These are phyloP conservation scores for Dermochelys coriacea DNA, from an alignment of 2,797 vertebrate species.

Conservation along the genomic window DNA sequence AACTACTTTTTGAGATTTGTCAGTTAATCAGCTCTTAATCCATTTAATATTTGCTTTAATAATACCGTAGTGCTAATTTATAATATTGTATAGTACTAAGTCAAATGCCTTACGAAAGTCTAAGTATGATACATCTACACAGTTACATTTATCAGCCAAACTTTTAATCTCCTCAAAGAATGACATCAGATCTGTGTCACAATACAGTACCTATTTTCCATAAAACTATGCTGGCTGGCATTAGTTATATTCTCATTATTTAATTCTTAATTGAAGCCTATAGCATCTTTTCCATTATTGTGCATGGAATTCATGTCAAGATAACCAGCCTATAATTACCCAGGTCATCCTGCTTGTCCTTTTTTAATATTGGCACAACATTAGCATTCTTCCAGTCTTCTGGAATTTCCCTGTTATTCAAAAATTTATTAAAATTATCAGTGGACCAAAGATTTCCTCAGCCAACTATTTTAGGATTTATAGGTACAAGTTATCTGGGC, in stretches of 20 bases:
- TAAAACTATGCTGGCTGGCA: not conserved
- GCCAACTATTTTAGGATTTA: not conserved
- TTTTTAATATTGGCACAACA: not conserved
- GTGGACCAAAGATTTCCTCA: not conserved
- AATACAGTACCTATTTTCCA: not conserved
- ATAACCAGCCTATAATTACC: not conserved
- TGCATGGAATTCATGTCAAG: not conserved
- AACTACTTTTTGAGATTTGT: not conserved
- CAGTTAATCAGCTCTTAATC: not conserved
- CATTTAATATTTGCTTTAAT: not conserved
- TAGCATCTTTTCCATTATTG: not conserved
- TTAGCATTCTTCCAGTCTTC: not conserved
- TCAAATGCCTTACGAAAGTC: not conserved
- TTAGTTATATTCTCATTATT: not conserved
- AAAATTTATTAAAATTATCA: not conserved
- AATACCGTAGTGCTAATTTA: not conserved
- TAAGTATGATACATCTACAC: not conserved
- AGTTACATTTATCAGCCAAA: not conserved
- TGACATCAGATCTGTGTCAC: not conserved
- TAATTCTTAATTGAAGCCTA: not conserved
- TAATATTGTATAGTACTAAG: not conserved
- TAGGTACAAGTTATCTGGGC: not conserved
- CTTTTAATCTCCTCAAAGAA: not conserved
- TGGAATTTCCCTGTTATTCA: not conserved
- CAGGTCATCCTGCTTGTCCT: not conserved